These are phyloP conservation scores for Mamestra brassicae DNA, from an alignment of 2,888 invertebrate genomes.

Conservation along the genomic window DNA sequence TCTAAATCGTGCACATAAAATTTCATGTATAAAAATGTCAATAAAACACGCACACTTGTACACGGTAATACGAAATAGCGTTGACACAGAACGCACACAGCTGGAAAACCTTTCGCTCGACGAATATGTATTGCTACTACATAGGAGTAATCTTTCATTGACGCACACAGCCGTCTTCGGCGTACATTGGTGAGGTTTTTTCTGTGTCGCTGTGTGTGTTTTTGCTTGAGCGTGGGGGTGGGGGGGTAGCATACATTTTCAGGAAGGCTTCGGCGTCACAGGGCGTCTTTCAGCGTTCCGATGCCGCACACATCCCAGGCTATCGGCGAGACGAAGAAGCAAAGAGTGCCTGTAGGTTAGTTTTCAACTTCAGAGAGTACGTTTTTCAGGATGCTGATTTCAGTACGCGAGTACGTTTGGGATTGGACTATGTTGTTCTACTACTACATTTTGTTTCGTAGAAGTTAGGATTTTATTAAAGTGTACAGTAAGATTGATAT, in stretches of 20 bases:
- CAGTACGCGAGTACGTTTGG: background rate
- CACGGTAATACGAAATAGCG: slow-evolving; percentile 68
- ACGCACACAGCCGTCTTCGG: slow-evolving; percentile 78
- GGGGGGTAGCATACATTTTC: slow-evolving; percentile 86
- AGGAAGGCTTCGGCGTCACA: slow-evolving; percentile 88
- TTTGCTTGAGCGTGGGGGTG: slow-evolving; percentile 70
- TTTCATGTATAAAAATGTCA: slow-evolving; percentile 90
- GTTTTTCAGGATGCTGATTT: slow-evolving; percentile 5
- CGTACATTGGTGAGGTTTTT: slow-evolving; percentile 81
- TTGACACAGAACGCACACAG: slow-evolving; percentile 70
- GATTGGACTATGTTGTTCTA: background rate
- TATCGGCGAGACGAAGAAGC: slow-evolving; percentile 90
- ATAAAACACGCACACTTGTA: slow-evolving; percentile 81
- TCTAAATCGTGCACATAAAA: slow-evolving; percentile 87
- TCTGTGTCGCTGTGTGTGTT: slow-evolving; percentile 76
- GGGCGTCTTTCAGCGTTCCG: slow-evolving; percentile 90
- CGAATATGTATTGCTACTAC: slow-evolving; percentile 83
- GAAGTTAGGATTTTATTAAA: background rate
- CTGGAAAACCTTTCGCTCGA: slow-evolving; percentile 75
- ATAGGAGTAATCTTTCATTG: slow-evolving; percentile 85
- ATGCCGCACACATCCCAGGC: slow-evolving; percentile 89
- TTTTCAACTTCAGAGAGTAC: slow-evolving; percentile 28
- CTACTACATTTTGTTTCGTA: background rate
- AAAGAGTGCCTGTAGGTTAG: slow-evolving; percentile 83
- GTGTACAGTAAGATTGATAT: too few species aligned